These are phyloP conservation scores for Dynastes maya DNA, from an alignment of 2,888 invertebrate genomes.

Conservation along the genomic window DNA sequence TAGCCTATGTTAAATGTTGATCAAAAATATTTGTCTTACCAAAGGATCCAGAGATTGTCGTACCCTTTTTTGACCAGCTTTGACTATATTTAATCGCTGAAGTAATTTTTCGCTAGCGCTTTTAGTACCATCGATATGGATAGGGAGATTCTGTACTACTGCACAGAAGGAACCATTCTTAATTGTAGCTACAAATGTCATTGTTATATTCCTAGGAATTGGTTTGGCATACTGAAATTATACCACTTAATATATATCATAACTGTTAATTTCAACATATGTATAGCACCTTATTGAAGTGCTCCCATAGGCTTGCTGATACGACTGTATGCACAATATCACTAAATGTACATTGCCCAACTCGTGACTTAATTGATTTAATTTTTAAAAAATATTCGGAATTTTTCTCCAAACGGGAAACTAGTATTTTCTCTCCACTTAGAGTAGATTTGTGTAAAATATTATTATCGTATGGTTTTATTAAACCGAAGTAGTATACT, in stretches of 20 bases:
- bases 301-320: constrained; percentile 48
- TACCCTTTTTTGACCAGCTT: constrained; percentile 11
- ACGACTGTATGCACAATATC: constrained; percentile 45
- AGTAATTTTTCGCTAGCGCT: not conserved
- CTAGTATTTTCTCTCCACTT: constrained; percentile 44
- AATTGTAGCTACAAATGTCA: constrained; percentile 35
- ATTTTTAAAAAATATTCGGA: constrained; percentile 43
- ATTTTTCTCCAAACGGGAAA: constrained; percentile 39
- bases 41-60: constrained; percentile 46
- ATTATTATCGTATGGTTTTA: constrained; percentile 40
- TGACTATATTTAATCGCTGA: constrained; percentile 1
- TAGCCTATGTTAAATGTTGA: not conserved
- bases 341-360: constrained; percentile 42
- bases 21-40: constrained; percentile 39
- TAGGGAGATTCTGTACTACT: constrained; percentile 4
- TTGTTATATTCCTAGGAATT: constrained; percentile 39
- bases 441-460: constrained; percentile 42
- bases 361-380: constrained; percentile 46
- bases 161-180: constrained; percentile 2
- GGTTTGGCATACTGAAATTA: constrained; percentile 34
- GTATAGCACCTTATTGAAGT: constrained; percentile 43
- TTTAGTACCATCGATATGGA: constrained; percentile 4
- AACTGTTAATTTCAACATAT: not conserved
- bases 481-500: constrained; percentile 39
- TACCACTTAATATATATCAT: not conserved